Conservation (phyloP, 2,797 vertebrate species). For the Sebastes umbrosus region DNA sequence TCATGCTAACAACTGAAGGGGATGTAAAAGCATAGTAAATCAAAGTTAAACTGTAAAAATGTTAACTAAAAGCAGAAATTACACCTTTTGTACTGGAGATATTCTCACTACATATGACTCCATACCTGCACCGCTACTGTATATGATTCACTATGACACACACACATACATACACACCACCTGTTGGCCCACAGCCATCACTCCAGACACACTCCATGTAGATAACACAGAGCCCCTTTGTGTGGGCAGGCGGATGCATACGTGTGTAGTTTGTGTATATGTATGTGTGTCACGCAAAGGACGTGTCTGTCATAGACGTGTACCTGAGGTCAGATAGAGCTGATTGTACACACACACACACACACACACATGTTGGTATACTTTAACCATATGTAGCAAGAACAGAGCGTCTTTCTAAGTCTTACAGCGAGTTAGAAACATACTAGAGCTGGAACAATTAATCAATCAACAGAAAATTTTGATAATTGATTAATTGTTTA, state of each 20-base stretch:
- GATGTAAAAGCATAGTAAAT: not conserved
- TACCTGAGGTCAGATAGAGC: conserved; percentile 52
- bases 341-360: conserved; percentile 4
- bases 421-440: not conserved
- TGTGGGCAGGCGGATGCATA: conserved; percentile 43
- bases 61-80: not conserved
- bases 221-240: conserved; percentile 71
- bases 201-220: conserved; percentile 51
- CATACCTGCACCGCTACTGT: conserved; percentile 33
- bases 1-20: not conserved
- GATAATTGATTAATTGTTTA: not conserved
- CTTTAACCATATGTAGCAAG: conserved; percentile 4
- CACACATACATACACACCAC: conserved; percentile 20
- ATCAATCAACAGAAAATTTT: not conserved
- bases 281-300: conserved; percentile 43
- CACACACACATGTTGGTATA: not conserved
- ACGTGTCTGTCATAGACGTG: conserved; percentile 47
- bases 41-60: not conserved
- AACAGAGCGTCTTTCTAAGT: not conserved
- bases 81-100: not conserved
- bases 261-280: conserved; percentile 8
- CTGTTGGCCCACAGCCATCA: conserved; percentile 33
- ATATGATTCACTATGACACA: conserved; percentile 45
- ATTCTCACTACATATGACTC: not conserved
- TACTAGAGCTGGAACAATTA: not conserved